Conservation (phyloP, 1,140 invertebrate species). For the Calliopsis andreniformis region DNA sequence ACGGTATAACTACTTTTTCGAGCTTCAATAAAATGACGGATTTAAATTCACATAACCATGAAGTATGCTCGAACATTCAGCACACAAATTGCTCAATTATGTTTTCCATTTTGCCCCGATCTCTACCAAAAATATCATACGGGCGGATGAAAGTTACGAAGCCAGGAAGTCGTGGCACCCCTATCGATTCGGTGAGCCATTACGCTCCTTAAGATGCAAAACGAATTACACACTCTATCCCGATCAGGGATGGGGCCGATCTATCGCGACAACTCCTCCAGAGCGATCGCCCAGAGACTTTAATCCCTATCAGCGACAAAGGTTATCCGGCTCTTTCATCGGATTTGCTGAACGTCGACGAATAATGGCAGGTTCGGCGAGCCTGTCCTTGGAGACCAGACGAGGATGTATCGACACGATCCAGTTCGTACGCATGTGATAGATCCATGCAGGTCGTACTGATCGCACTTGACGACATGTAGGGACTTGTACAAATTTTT, state of each 20-base stretch:
- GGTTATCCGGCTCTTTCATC: neutral
- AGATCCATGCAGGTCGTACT: no score
- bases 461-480: no score
- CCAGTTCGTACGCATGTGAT: neutral
- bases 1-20: no score
- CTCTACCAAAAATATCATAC: neutral
- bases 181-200: constrained; percentile 20
- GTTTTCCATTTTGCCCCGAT: neutral
- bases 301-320: neutral
- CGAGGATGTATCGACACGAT: neutral
- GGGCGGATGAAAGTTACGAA: neutral
- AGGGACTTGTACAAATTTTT: no score
- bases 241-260: no score
- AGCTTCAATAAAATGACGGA: no score
- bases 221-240: constrained; percentile 7
- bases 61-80: no score
- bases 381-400: neutral
- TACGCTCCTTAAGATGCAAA: constrained; percentile 15
- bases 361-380: neutral
- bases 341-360: neutral
- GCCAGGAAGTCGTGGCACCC: neutral
- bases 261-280: neutral
- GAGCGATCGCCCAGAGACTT: neutral
- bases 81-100: no score
- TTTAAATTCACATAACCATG: no score